phyloP scores from a whole-genome alignment of 2,113 vertebrate species.

The Psammodynastes pulverulentus region DNA sequence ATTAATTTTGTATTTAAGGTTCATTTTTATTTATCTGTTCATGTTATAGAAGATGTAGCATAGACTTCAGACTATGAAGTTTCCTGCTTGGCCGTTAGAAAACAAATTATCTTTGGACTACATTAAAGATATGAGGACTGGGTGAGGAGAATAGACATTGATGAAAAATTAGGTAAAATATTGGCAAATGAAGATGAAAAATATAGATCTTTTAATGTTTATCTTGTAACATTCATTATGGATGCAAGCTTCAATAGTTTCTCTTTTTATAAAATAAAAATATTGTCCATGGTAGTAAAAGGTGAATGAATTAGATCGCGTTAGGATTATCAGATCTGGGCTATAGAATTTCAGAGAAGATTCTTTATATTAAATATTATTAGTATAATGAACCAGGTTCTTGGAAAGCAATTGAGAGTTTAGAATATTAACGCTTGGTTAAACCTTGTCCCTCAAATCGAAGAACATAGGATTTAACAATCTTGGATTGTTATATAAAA shows the following conservation, averaged over 20 bases:
- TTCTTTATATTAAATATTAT: neutral
- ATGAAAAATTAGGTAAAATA: neutral
- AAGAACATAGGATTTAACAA: neutral
- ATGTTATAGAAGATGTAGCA: neutral
- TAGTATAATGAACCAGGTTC: neutral
- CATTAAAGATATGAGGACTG: neutral
- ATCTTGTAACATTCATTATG: conserved; percentile 14
- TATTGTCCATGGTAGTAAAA: neutral
- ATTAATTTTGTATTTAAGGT: conserved; percentile 23
- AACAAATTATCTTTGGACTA: neutral
- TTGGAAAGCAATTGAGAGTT: neutral
- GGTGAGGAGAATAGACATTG: neutral
- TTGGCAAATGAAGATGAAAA: conserved; percentile 23
- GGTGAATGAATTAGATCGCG: neutral
- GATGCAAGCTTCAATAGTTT: neutral
- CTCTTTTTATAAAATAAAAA: neutral
- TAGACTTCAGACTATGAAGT: neutral
- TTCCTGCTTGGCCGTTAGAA: neutral
- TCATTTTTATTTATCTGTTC: conserved; percentile 26
- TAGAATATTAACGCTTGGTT: neutral
- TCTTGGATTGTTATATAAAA: neutral
- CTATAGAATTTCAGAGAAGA: neutral
- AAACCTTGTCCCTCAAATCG: neutral
- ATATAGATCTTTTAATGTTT: neutral
- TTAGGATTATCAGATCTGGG: neutral